Conservation (phyloP, 2,797 vertebrate genomes). For the Phrynocephalus guinanensis region DNA sequence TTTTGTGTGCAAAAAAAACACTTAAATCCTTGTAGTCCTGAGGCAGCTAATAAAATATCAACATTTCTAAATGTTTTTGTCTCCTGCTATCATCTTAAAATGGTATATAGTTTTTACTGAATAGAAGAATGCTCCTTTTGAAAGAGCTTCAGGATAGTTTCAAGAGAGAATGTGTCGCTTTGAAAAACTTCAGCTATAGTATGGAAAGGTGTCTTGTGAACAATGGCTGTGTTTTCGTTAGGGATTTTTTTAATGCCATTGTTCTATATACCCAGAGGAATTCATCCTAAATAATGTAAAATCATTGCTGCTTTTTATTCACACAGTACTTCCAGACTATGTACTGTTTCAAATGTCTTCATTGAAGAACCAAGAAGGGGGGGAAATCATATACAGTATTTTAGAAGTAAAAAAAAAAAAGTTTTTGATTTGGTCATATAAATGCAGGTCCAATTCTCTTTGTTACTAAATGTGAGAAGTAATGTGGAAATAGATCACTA, state of each 20-base stretch:
- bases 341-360: conserved; percentile 51
- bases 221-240: conserved; percentile 54
- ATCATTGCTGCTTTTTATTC: conserved; percentile 53
- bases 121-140: conserved; percentile 59
- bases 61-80: conserved; percentile 80
- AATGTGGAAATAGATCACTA: background rate
- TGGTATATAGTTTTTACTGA: conserved; percentile 62
- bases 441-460: background rate
- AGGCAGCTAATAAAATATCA: conserved; percentile 88
- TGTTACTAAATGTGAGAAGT: background rate
- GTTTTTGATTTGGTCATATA: background rate
- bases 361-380: background rate
- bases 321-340: conserved; percentile 33
- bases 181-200: conserved; percentile 55
- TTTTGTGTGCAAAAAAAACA: conserved; percentile 79
- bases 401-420: conserved; percentile 7
- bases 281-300: conserved; percentile 42
- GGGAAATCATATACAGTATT: background rate
- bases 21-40: conserved; percentile 88
- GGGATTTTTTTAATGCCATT: conserved; percentile 33
- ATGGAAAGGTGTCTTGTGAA: conserved; percentile 51
- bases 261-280: background rate
- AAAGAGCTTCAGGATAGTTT: conserved; percentile 54
- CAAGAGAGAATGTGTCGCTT: conserved; percentile 60
- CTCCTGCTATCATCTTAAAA: conserved; percentile 68